Conservation (phyloP, 1,140 invertebrate species). For the Macrosteles quadrilineatus region DNA sequence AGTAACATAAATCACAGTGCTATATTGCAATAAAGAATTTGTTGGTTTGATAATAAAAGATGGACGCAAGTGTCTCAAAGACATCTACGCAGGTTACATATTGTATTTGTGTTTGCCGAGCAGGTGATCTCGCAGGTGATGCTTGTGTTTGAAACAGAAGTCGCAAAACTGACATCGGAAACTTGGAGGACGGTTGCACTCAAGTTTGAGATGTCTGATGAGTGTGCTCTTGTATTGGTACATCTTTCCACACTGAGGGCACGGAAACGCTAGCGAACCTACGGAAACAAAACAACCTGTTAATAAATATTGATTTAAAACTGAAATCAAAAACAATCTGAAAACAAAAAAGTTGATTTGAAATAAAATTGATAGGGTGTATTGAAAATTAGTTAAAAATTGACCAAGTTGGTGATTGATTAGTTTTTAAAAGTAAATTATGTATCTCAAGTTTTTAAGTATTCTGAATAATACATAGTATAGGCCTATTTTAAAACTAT, state of each 20-base stretch:
- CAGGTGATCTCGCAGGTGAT: conserved; percentile 27
- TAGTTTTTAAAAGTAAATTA: too few relatives aligned
- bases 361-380: too few relatives aligned
- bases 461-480: too few relatives aligned
- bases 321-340: too few relatives aligned
- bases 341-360: too few relatives aligned
- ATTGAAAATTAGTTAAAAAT: too few relatives aligned
- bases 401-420: too few relatives aligned
- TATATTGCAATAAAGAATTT: not conserved
- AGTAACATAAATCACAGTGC: not conserved
- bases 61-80: not conserved
- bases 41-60: not conserved
- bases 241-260: conserved; percentile 49
- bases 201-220: conserved; percentile 38
- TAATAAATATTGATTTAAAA: too few relatives aligned
- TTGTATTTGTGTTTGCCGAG: conserved; percentile 28
- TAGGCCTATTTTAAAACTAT: too few relatives aligned
- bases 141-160: conserved; percentile 28
- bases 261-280: conserved; percentile 44
- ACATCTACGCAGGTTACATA: not conserved
- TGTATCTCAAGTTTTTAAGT: too few relatives aligned
- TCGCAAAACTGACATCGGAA: conserved; percentile 28
- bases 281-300: too few relatives aligned
- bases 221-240: conserved; percentile 54
- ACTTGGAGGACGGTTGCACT: conserved; percentile 45